phyloP scores from a whole-genome alignment of 2,113 vertebrate genomes.

The Malurus melanocephalus region DNA sequence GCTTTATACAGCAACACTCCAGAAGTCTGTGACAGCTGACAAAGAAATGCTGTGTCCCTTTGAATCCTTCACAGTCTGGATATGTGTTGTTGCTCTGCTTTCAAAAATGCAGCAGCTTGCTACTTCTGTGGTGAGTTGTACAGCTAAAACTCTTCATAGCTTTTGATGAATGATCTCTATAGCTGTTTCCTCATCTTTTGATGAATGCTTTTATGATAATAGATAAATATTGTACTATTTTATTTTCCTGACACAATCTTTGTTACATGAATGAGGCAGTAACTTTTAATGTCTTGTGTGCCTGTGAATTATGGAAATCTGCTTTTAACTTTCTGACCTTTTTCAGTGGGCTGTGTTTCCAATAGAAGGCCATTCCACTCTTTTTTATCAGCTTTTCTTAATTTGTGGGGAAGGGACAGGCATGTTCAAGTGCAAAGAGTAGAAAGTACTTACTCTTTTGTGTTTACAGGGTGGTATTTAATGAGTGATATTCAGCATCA shows the following conservation, averaged over 20 bases:
- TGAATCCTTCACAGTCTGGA: background rate
- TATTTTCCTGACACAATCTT: slow-evolving; percentile 53
- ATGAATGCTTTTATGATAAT: background rate
- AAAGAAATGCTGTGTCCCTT: background rate
- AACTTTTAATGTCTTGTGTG: slow-evolving; percentile 6
- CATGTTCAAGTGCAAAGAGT: background rate
- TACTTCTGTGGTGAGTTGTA: background rate
- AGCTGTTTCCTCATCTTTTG: slow-evolving; percentile 11
- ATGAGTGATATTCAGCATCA: background rate
- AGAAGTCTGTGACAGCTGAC: background rate
- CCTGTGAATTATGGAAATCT: slow-evolving; percentile 34
- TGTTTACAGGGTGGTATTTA: background rate
- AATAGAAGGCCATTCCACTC: background rate
- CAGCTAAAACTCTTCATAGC: background rate
- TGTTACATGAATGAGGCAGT: slow-evolving; percentile 29
- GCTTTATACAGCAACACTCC: background rate
- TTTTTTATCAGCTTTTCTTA: slow-evolving; percentile 32
- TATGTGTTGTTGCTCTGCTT: background rate
- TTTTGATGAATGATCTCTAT: background rate
- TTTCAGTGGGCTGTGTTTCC: slow-evolving; percentile 21
- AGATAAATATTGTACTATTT: slow-evolving; percentile 50
- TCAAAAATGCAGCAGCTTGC: background rate
- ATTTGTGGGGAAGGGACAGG: slow-evolving; percentile 20
- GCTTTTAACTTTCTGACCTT: slow-evolving; percentile 41
- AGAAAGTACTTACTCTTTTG: background rate